A percentile compares a stretch with the other conserved stretches of the same genome.
Evolutionary conservation across 1,140 invertebrate species (phyloP).

Genomic region (Drosophila lini): DNA sequence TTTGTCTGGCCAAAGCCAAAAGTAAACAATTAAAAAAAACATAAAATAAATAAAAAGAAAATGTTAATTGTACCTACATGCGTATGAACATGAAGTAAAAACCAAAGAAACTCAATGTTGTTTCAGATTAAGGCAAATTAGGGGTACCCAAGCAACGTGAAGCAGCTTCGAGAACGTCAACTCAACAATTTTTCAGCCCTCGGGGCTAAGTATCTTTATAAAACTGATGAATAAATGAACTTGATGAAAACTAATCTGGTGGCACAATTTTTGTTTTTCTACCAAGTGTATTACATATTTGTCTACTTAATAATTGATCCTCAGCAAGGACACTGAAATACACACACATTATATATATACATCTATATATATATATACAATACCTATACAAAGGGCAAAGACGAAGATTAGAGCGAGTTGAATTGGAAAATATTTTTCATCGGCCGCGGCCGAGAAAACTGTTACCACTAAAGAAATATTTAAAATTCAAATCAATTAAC

Average conservation of each 20-base stretch:
- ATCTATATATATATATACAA: conserved; percentile 51
- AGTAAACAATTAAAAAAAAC: conserved; percentile 31
- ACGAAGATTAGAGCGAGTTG: conserved; percentile 50
- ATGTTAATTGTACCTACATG: conserved; percentile 75
- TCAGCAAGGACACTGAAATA: conserved; percentile 41
- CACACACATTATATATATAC: conserved; percentile 45
- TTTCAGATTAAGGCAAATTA: conserved; percentile 66
- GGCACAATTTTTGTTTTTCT: conserved; percentile 82
- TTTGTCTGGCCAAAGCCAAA: conserved; percentile 77
- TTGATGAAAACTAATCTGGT: conserved; percentile 68
- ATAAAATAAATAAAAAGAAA: conserved; percentile 6
- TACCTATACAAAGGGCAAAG: conserved; percentile 37
- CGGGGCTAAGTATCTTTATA: conserved; percentile 50
- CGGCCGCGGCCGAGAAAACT: conserved; percentile 46
- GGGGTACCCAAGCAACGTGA: conserved; percentile 72
- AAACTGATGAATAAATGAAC: conserved; percentile 66
- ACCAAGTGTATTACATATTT: conserved; percentile 78
- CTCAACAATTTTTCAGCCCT: conserved; percentile 62
- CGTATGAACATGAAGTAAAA: conserved; percentile 45
- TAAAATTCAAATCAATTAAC: conserved; percentile 80
- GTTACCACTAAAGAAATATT: conserved; percentile 69
- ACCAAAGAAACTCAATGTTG: conserved; percentile 76
- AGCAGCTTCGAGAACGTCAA: conserved; percentile 69
- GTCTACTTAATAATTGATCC: conserved; percentile 72
- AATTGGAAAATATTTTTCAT: conserved; percentile 47